These are phyloP conservation scores for Tetramorium bicarinatum DNA, from an alignment of 2,888 invertebrate species.

Conservation along the genomic window DNA sequence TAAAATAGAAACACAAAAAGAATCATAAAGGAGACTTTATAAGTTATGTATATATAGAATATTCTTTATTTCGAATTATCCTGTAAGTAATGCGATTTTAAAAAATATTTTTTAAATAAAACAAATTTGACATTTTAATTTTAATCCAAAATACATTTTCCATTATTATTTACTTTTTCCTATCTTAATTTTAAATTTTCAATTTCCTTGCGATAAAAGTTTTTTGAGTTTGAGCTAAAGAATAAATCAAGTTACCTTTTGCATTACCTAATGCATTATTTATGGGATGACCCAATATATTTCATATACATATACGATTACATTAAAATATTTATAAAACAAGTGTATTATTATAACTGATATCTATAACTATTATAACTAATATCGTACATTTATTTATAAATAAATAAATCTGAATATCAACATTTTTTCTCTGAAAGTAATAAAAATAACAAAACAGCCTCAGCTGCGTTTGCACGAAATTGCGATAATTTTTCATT, in stretches of 20 bases:
- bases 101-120: too few species aligned
- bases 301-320: not conserved
- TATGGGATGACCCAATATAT: not conserved
- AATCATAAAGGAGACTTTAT: not conserved
- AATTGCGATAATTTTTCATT: constrained; percentile 48
- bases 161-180: not conserved
- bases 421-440: not conserved
- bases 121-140: not conserved
- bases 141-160: not conserved
- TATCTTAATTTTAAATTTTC: not conserved
- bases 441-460: constrained; percentile 24
- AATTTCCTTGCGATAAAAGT: not conserved
- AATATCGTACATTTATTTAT: not conserved
- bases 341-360: not conserved
- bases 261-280: too few species aligned
- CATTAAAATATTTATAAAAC: not conserved
- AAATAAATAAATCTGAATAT: not conserved
- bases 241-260: not conserved
- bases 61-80: too few species aligned
- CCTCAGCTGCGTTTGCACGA: constrained; percentile 37
- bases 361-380: too few species aligned
- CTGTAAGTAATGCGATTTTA: too few species aligned
- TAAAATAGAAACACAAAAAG: not conserved
- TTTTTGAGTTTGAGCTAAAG: not conserved
- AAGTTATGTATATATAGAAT: not conserved